Conservation (phyloP, 2,888 invertebrate genomes). For the Trichogramma evanescens region DNA sequence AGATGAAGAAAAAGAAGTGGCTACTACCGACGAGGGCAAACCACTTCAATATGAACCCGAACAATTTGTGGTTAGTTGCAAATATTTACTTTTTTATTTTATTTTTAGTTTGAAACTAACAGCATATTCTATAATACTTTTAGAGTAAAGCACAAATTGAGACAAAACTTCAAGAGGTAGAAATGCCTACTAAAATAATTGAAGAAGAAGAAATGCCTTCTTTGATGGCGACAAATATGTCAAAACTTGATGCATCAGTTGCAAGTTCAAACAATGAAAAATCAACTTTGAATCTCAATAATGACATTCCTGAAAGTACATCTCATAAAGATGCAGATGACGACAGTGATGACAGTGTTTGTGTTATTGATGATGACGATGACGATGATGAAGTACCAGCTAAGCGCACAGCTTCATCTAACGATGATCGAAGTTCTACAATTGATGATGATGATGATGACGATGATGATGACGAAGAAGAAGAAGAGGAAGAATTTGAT, state of each 20-base stretch:
- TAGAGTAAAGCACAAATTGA: not conserved
- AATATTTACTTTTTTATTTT: not conserved
- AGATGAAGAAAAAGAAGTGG: no score
- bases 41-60: no score
- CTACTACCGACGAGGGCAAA: no score
- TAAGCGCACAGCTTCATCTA: no score
- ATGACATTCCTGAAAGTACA: slow-evolving; percentile 15
- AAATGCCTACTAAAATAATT: slow-evolving; percentile 12
- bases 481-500: not conserved
- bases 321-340: slow-evolving; percentile 30
- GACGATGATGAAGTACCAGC: slow-evolving; percentile 10
- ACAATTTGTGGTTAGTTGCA: no score
- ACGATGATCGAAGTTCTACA: no score
- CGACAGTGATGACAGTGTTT: slow-evolving; percentile 30
- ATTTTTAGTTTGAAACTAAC: not conserved
- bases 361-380: slow-evolving; percentile 32
- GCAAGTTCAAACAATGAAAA: slow-evolving; percentile 7
- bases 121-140: not conserved
- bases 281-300: not conserved
- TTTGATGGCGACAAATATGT: slow-evolving; percentile 31
- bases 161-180: not conserved
- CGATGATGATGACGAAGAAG: slow-evolving; percentile 17
- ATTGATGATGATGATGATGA: slow-evolving; percentile 24
- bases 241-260: slow-evolving; percentile 29
- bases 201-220: slow-evolving; percentile 42